Percentiles rank a stretch among this genome's conserved stretches.
These are phyloP conservation scores for Orchestes rusci DNA, from an alignment of 2,888 invertebrate genomes.

Conservation along the genomic window DNA sequence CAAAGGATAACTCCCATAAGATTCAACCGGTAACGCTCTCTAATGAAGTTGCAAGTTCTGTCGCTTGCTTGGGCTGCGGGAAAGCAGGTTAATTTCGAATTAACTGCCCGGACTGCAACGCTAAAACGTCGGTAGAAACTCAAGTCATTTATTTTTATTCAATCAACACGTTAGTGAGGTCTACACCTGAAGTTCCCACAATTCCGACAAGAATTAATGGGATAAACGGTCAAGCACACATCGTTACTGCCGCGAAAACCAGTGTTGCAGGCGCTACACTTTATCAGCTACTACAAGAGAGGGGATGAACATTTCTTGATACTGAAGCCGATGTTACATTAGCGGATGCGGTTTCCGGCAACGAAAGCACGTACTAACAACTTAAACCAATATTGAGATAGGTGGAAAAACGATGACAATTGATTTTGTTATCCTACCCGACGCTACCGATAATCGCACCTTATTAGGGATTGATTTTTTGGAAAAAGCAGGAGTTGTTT, in stretches of 20 bases:
- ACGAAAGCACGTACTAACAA: too few species aligned
- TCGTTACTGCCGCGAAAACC: not conserved
- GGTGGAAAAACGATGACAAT: too few species aligned
- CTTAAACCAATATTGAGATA: too few species aligned
- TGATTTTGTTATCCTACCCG: conserved; percentile 2
- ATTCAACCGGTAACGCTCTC: not conserved
- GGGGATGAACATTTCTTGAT: too few species aligned
- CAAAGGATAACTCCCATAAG: not conserved
- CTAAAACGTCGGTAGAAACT: not conserved
- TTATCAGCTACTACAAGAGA: too few species aligned
- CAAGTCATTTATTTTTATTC: conserved; percentile 1
- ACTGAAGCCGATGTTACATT: too few species aligned
- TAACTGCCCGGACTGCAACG: not conserved
- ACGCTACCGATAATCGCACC: conserved; percentile 4
- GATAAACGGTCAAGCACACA: not conserved
- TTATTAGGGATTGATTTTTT: conserved; percentile 3
- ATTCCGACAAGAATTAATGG: conserved; percentile 2
- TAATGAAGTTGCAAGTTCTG: not conserved
- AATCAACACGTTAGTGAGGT: too few species aligned
- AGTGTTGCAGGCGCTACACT: conserved; percentile 2
- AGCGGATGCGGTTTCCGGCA: too few species aligned
- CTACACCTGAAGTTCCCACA: too few species aligned
- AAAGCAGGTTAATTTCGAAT: conserved; percentile 1
- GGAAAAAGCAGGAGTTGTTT: not conserved
- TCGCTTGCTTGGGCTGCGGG: conserved; percentile 1